These are phyloP conservation scores for Drosophila anceps DNA, from an alignment of 2,888 invertebrate genomes.

Conservation along the genomic window DNA sequence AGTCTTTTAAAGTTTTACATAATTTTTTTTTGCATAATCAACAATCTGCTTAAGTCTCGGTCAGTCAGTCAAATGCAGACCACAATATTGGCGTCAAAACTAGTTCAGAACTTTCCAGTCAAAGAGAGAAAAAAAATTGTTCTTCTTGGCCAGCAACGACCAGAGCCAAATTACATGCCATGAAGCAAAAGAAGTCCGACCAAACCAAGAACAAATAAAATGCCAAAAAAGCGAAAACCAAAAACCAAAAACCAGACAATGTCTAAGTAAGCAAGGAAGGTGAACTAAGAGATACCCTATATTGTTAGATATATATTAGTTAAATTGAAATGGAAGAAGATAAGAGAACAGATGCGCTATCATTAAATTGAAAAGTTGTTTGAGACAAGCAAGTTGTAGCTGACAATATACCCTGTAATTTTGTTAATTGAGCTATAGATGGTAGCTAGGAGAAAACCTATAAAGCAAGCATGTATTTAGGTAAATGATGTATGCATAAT, in stretches of 20 bases:
- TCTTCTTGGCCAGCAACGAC: conserved; percentile 19
- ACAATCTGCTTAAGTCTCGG: conserved; percentile 44
- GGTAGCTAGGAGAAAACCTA: neutral
- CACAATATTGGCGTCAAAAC: conserved; percentile 27
- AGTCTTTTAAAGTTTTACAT: conserved; percentile 12
- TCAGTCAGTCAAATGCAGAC: conserved; percentile 57
- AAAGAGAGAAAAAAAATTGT: too few species aligned
- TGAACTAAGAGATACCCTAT: neutral
- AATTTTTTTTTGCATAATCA: conserved; percentile 25
- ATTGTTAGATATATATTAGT: neutral
- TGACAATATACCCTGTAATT: neutral
- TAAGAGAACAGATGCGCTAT: too few species aligned
- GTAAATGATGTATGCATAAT: too few species aligned
- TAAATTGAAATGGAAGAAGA: too few species aligned
- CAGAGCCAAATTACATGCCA: conserved; percentile 30
- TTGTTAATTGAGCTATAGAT: neutral
- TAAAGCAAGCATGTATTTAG: too few species aligned
- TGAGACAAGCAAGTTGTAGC: neutral
- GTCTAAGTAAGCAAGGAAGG: neutral
- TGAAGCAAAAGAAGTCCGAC: conserved; percentile 11
- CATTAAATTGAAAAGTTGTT: neutral
- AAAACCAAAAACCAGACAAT: conserved; percentile 48
- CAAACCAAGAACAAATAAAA: conserved; percentile 32
- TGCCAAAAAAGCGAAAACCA: conserved; percentile 64
- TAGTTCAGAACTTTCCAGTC: conserved; percentile 38